Evolutionary conservation across 2,797 vertebrate species (phyloP), one percentile per base, ranked within the genome.

Genomic region (Alcedo quadribrachys): DNA sequence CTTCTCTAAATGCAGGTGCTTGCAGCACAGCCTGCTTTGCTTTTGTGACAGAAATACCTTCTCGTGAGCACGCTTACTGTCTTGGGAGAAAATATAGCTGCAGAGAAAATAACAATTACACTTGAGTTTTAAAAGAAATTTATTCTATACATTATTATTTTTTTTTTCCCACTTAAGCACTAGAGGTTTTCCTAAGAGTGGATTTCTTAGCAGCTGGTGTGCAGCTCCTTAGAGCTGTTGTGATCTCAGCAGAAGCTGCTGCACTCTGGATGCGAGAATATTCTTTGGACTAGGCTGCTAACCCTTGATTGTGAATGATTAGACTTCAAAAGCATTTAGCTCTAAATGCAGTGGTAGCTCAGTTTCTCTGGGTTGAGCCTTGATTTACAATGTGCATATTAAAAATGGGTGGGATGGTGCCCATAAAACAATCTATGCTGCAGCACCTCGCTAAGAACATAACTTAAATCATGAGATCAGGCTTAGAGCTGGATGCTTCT

Each of bases 211-310:
- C 19, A 55, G 28, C 30, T 76, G 48, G 4, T 3, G 0, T 16
- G 5, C 25, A 12, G 20, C 46, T 58, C 40, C 48, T 61, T 55
- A 65, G n/a, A 32, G 21, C 17, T 19, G 3, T 7, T 0, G 1
- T 1, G 6, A 69, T 24, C 24, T 12, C 0, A 0, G 8, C 25
- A 12, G 81, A 80, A 90, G 33, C 50, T 0, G 1, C 69, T 40
- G 33, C 0, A 0, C 18, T 48, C 19, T 24, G 61, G 33, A 28
- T 32, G n/a, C 1, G 3, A 35, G 1, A 0, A 0, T 1, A 6
- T 65, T 85, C 33, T 78, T 65, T 19, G 33, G 62, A 40, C 28
- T 14, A 12, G 11, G 45, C 65, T 81, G 42, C 69, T 88, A 45
- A 42, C 42, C 55, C 76, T 76, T 50, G 63, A 5, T 69, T 70